Evolutionary conservation across 2,888 invertebrate species (phyloP).

Genomic region (Nematopogon swammerdamellus): DNA sequence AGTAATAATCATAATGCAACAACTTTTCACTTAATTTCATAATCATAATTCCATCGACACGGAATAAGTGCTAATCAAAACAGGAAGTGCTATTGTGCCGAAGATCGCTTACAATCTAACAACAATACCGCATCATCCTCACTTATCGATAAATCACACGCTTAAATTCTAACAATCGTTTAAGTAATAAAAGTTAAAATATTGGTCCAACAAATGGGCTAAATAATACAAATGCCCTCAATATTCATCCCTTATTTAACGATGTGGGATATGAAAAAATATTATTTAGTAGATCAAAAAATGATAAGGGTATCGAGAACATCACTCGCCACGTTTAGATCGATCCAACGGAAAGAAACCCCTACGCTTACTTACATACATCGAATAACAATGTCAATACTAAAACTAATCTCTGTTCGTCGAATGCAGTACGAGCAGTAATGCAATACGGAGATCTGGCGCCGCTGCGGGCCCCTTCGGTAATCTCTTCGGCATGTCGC

Average conservation of each 20-base stretch:
- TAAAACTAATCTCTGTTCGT: slow-evolving; percentile 52
- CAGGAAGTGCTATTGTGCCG: slow-evolving; percentile 58
- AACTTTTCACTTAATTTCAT: slow-evolving; percentile 52
- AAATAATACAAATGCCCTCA: slow-evolving; percentile 58
- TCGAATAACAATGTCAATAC: slow-evolving; percentile 56
- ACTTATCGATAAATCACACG: slow-evolving; percentile 56
- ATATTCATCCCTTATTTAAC: slow-evolving; percentile 58
- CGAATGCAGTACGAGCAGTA: neutral
- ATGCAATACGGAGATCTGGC: neutral
- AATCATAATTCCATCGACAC: slow-evolving; percentile 55
- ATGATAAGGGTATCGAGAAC: slow-evolving; percentile 50
- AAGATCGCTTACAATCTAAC: slow-evolving; percentile 53
- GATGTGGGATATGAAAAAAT: slow-evolving; percentile 56
- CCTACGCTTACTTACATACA: slow-evolving; percentile 43
- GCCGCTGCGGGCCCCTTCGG: neutral
- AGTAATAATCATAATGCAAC: slow-evolving; percentile 48
- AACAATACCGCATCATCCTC: slow-evolving; percentile 55
- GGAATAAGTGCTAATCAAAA: slow-evolving; percentile 58
- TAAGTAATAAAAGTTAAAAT: slow-evolving; percentile 58
- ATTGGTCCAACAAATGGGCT: slow-evolving; percentile 59
- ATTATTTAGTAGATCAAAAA: slow-evolving; percentile 56
- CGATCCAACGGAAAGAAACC: slow-evolving; percentile 48
- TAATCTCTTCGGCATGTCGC: neutral
- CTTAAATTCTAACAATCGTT: slow-evolving; percentile 57
- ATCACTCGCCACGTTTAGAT: slow-evolving; percentile 39